Evolutionary conservation across 1,140 invertebrate genomes (phyloP).

Genomic region (Lepidotrigona ventralis): DNA sequence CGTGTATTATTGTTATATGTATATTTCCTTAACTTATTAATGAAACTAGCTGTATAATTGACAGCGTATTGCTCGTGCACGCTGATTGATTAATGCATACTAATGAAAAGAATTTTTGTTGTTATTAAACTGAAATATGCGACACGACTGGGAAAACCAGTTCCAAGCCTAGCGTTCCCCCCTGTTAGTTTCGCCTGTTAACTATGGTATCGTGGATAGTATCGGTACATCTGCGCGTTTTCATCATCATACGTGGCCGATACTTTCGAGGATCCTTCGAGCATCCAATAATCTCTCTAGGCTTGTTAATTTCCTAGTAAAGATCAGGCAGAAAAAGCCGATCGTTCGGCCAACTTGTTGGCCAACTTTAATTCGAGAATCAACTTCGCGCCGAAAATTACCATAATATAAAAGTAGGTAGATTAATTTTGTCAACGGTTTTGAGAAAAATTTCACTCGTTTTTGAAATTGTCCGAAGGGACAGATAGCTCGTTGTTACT

Average conservation of each 20-base stretch:
- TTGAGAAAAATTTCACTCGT: neutral
- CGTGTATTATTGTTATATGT: too few species aligned
- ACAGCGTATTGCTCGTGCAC: conserved; percentile 39
- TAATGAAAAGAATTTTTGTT: conserved; percentile 61
- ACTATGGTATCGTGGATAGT: conserved; percentile 33
- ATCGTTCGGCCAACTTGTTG: neutral
- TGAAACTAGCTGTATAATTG: conserved; percentile 39
- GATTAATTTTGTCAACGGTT: neutral
- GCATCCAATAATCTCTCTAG: neutral
- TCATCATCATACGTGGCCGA: conserved; percentile 18
- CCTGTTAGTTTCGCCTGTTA: conserved; percentile 55
- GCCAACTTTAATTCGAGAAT: neutral
- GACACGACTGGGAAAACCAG: conserved; percentile 65
- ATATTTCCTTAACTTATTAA: conserved; percentile 6
- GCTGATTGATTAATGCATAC: conserved; percentile 59
- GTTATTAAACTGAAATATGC: conserved; percentile 60
- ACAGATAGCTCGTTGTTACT: too few species aligned
- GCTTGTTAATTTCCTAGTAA: conserved; percentile 26
- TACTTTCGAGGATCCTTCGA: conserved; percentile 8
- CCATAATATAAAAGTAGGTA: neutral
- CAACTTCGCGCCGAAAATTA: neutral
- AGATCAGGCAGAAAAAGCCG: neutral
- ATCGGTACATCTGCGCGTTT: conserved; percentile 34
- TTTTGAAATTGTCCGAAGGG: too few species aligned
- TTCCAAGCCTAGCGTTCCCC: conserved; percentile 53